Evolutionary conservation across 2,113 vertebrate species (phyloP).

Genomic region (Siphamia tubifer): DNA sequence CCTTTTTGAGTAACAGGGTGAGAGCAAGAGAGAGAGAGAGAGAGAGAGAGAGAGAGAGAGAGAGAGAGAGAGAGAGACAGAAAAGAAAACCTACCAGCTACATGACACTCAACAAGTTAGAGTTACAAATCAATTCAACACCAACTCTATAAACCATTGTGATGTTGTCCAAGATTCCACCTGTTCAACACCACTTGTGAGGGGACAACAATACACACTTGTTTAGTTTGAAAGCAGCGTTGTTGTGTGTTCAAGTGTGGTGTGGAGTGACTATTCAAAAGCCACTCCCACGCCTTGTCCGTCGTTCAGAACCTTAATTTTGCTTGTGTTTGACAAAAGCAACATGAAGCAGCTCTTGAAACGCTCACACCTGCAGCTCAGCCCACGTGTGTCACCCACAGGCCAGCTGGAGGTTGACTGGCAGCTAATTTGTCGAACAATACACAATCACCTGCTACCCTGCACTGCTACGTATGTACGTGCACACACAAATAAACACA

Average conservation of each 20-base stretch:
- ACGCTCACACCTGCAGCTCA: conserved; percentile 61
- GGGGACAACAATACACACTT: conserved; percentile 9
- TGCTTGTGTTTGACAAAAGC: conserved; percentile 47
- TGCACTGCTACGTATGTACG: neutral
- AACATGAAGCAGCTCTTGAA: conserved; percentile 35
- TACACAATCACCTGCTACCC: conserved; percentile 45
- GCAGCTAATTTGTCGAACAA: conserved; percentile 60
- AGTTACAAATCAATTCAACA: conserved; percentile 21
- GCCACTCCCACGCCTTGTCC: conserved; percentile 12
- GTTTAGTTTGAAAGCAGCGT: conserved; percentile 22
- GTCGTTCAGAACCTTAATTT: conserved; percentile 31
- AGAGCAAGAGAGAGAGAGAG: too few species aligned
- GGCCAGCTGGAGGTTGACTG: conserved; percentile 43
- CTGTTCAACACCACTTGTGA: conserved; percentile 21
- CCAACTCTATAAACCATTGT: conserved; percentile 13
- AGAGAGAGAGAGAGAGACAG: neutral
- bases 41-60: neutral
- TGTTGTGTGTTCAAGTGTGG: conserved; percentile 35
- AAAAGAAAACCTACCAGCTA: neutral
- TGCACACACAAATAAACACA: neutral
- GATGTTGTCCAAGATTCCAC: conserved; percentile 24
- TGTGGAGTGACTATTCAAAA: conserved; percentile 46
- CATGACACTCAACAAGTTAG: neutral
- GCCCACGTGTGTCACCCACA: conserved; percentile 41
- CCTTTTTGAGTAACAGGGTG: neutral